phyloP scores from a whole-genome alignment of 2,797 vertebrate species.

The Aulostomus chinensis region DNA sequence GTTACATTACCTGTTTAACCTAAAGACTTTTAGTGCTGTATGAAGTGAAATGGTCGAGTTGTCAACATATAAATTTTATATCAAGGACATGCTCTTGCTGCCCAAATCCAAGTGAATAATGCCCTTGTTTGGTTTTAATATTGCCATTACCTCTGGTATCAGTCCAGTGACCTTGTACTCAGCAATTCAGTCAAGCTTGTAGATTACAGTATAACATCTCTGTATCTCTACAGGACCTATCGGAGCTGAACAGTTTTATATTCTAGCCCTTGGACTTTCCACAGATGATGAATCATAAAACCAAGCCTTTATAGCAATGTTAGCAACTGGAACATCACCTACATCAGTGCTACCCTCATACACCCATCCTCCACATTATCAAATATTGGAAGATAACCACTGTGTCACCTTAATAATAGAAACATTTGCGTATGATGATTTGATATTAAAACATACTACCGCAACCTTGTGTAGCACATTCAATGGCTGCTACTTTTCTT shows the following conservation, averaged over 20 bases:
- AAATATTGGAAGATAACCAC: slow-evolving; percentile 58
- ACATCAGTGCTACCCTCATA: slow-evolving; percentile 59
- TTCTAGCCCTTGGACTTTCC: slow-evolving; percentile 72
- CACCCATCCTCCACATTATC: slow-evolving; percentile 63
- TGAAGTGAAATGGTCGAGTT: background rate
- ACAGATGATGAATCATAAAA: slow-evolving; percentile 77
- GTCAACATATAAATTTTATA: background rate
- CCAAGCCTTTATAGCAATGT: slow-evolving; percentile 70
- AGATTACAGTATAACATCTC: slow-evolving; percentile 59
- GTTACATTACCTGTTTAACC: background rate
- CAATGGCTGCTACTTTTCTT: no score
- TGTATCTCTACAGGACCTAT: slow-evolving; percentile 50
- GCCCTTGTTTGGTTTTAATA: slow-evolving; percentile 55
- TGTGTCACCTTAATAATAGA: slow-evolving; percentile 20
- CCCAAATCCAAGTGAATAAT: slow-evolving; percentile 27
- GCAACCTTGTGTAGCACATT: no score
- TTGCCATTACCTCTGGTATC: slow-evolving; percentile 50
- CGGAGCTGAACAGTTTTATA: slow-evolving; percentile 73
- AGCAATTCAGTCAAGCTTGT: slow-evolving; percentile 55
- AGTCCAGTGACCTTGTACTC: slow-evolving; percentile 59
- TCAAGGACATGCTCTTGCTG: background rate
- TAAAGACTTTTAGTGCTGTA: background rate
- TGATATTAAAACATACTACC: slow-evolving; percentile 11
- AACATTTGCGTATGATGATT: slow-evolving; percentile 21
- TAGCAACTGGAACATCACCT: slow-evolving; percentile 63